phyloP scores from a whole-genome alignment of 2,113 vertebrate species.

The Cebidichthys violaceus region DNA sequence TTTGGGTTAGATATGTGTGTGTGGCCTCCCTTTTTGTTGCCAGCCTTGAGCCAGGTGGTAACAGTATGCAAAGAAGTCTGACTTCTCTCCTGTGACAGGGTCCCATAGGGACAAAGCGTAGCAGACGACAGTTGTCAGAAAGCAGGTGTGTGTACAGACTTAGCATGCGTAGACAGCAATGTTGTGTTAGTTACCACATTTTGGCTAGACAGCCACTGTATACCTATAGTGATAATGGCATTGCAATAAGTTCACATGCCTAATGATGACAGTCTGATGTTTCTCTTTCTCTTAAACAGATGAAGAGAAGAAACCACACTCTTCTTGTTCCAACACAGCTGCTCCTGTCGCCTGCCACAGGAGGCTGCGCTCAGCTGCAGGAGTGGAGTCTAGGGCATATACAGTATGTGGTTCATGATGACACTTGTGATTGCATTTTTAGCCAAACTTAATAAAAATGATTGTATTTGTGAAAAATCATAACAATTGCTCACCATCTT shows the following conservation, averaged over 20 bases:
- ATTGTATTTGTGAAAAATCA: conserved; percentile 9
- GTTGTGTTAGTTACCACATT: neutral
- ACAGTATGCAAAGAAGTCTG: conserved; percentile 13
- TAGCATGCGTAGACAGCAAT: neutral
- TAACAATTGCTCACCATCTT: neutral
- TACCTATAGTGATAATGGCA: neutral
- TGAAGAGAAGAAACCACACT: conserved; percentile 14
- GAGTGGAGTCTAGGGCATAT: conserved; percentile 55
- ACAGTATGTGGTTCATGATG: conserved; percentile 49
- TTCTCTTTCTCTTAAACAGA: conserved; percentile 3
- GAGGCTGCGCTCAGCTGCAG: conserved; percentile 44
- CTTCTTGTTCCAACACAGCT: conserved; percentile 44
- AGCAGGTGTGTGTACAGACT: conserved; percentile 21
- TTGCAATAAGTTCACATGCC: neutral
- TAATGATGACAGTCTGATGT: neutral
- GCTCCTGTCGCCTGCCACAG: conserved; percentile 32
- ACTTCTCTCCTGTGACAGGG: conserved; percentile 7
- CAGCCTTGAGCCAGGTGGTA: too few species aligned
- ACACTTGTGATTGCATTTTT: conserved; percentile 45
- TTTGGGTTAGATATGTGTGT: too few species aligned
- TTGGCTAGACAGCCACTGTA: neutral
- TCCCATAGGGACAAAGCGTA: neutral
- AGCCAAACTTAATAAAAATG: conserved; percentile 30
- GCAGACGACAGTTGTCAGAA: conserved; percentile 31
- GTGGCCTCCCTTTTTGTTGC: too few species aligned